phyloP scores from a whole-genome alignment of 2,797 vertebrate species.

The Hippoglossus hippoglossus region DNA sequence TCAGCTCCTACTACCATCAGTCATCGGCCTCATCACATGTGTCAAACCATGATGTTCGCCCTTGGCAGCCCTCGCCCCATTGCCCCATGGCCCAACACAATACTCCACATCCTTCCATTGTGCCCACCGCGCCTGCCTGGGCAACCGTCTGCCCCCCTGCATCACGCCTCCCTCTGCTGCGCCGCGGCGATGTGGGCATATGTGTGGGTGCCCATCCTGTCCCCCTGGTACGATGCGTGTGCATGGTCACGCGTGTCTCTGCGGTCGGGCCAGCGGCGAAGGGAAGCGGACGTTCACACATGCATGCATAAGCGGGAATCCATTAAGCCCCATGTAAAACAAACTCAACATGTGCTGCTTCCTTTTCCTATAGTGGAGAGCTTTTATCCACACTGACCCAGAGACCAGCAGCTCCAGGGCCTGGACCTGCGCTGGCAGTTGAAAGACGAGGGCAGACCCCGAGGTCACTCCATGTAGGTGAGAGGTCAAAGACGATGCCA shows the following conservation, averaged over 20 bases:
- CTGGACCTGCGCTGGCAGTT: conserved; percentile 34
- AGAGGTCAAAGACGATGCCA: conserved; percentile 61
- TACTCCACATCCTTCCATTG: conserved; percentile 82
- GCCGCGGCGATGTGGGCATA: conserved; percentile 42
- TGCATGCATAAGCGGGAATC: conserved; percentile 70
- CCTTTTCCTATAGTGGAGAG: conserved; percentile 72
- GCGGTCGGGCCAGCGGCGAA: conserved; percentile 28
- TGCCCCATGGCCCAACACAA: conserved; percentile 73
- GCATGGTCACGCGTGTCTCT: conserved; percentile 61
- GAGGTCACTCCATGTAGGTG: conserved; percentile 63
- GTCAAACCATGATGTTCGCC: conserved; percentile 54
- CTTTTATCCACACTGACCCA: conserved; percentile 71
- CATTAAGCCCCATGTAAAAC: conserved; percentile 81
- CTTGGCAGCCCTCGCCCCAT: conserved; percentile 48
- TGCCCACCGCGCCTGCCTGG: conserved; percentile 61
- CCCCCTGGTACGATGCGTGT: conserved; percentile 49
- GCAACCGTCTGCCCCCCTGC: conserved; percentile 34
- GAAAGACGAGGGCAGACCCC: conserved; percentile 60
- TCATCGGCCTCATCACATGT: conserved; percentile 75
- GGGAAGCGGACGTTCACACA: conserved; percentile 76
- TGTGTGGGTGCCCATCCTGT: conserved; percentile 72
- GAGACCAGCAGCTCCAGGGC: conserved; percentile 52
- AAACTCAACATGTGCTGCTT: conserved; percentile 80
- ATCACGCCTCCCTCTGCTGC: conserved; percentile 6
- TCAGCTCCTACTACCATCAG: conserved; percentile 50